phyloP scores from a whole-genome alignment of 2,888 invertebrate species.

The Leucoma salicis region DNA sequence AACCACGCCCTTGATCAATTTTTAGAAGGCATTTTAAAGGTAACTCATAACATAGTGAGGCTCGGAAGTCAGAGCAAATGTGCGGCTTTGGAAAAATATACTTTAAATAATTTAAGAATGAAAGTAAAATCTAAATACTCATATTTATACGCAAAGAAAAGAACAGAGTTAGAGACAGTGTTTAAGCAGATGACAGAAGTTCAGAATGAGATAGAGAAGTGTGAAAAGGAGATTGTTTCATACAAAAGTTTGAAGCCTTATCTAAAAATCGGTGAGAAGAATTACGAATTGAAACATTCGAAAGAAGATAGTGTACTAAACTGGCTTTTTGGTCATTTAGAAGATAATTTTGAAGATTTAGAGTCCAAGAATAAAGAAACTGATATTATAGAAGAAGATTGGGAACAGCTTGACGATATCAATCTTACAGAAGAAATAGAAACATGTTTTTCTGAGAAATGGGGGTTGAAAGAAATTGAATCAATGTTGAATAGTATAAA shows the following conservation, averaged over 20 bases:
- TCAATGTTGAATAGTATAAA: conserved; percentile 59
- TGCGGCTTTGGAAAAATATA: conserved; percentile 76
- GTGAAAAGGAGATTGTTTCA: conserved; percentile 58
- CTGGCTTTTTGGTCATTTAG: conserved; percentile 61
- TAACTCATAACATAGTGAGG: conserved; percentile 84
- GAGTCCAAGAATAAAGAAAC: conserved; percentile 35
- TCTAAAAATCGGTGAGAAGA: conserved; percentile 44
- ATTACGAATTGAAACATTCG: conserved; percentile 42
- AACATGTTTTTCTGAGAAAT: conserved; percentile 65
- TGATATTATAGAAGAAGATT: conserved; percentile 33
- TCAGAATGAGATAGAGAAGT: conserved; percentile 66
- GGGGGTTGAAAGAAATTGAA: conserved; percentile 59
- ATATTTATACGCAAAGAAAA: conserved; percentile 55
- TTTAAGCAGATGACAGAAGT: conserved; percentile 60
- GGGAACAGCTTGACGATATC: conserved; percentile 27
- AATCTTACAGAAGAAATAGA: conserved; percentile 41
- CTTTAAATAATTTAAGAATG: conserved; percentile 62
- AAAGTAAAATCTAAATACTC: conserved; percentile 64
- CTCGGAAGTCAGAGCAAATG: conserved; percentile 87
- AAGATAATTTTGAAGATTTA: conserved; percentile 44
- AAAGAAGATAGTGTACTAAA: conserved; percentile 57
- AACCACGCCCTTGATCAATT: conserved; percentile 95
- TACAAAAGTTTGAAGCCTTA: conserved; percentile 53
- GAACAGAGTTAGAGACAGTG: conserved; percentile 53
- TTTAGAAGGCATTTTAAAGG: conserved; percentile 84